Base-by-base conservation (phyloP, 1,140 invertebrate species). In the Tetragnatha versicolor region DNA sequence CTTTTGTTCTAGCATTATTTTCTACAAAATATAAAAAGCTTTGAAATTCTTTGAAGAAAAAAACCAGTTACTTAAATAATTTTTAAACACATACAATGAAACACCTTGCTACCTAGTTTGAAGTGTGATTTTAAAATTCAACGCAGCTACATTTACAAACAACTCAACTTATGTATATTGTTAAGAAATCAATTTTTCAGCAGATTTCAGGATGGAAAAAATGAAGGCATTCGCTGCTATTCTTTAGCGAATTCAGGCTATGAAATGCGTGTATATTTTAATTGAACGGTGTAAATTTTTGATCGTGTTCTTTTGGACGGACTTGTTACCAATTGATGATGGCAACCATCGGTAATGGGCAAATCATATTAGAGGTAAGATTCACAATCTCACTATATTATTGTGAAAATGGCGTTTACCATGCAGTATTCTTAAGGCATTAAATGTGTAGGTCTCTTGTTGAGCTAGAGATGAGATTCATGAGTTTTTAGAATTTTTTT, bases 361-460 rank as follows among this genome's bases (percentile, higher is more conserved):
- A 77, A 39, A 55, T 66, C 35, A 14, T 65, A n/a, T 39, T 77
- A n/a, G 73, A 77, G 49, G 73, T 77, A 65, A 53, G n/a, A n/a
- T 35, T 75, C 12, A 75, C 6, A 3, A 29, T 45, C n/a, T 73
- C 9, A 31, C 31, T 9, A 3, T 20, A 22, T 55, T 31, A 22
- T 33, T 22, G n/a, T 12, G 10, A 75, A 75, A 75, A 75, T 75
- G 72, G 72, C 72, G 61, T 47, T 12, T 20, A 20, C 20, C 25
- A 25, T 55, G 10, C 14, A 9, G 25, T 55, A 55, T 55, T 10
- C 22, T 55, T 25, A 55, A 55, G 22, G 17, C 51, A 20, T 55
- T 55, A 10, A 3, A n/a, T 10, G 10, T 55, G 25, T 55, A 55
- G 9, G 25, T 42, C 7, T 42, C 17, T 9, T 42, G 17, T 42